Conservation (phyloP, 2,888 invertebrate species). For the Luffia ferchaultella region DNA sequence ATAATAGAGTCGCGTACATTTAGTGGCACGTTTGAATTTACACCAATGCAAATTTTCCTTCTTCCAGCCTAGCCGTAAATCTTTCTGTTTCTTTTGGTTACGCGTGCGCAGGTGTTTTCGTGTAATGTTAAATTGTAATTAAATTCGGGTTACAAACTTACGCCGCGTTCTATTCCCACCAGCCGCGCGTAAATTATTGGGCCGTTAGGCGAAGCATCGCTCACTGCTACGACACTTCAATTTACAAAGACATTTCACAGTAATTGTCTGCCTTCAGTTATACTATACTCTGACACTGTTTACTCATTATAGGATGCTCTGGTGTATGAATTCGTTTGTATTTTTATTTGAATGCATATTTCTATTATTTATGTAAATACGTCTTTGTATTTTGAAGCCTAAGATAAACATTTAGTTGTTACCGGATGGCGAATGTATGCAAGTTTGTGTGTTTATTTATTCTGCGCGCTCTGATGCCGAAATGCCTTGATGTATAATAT, state of each 20-base stretch:
- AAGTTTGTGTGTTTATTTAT: background rate
- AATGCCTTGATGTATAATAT: too few relatives aligned
- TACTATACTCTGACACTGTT: constrained; percentile 36
- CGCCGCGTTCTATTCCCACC: background rate
- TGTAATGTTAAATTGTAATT: too few relatives aligned
- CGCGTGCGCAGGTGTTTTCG: too few relatives aligned
- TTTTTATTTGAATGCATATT: background rate
- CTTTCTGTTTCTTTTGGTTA: too few relatives aligned
- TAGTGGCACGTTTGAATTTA: too few relatives aligned
- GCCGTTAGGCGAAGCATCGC: background rate
- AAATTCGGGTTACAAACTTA: background rate
- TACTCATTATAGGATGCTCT: constrained; percentile 29
- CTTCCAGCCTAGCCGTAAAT: too few relatives aligned
- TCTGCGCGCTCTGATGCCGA: background rate
- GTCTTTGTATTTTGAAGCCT: too few relatives aligned
- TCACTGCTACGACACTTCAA: constrained; percentile 30
- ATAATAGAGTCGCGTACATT: too few relatives aligned
- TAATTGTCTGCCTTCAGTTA: constrained; percentile 33
- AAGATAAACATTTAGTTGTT: too few relatives aligned
- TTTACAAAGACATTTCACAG: constrained; percentile 37
- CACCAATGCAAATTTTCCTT: too few relatives aligned
- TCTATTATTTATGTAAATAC: too few relatives aligned
- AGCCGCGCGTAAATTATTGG: background rate
- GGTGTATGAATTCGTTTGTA: constrained; percentile 13
- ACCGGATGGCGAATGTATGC: background rate